A percentile compares a stretch with the other conserved stretches of the same genome.
phyloP scores from a whole-genome alignment of 2,113 vertebrate genomes.

The Elachura formosa region DNA sequence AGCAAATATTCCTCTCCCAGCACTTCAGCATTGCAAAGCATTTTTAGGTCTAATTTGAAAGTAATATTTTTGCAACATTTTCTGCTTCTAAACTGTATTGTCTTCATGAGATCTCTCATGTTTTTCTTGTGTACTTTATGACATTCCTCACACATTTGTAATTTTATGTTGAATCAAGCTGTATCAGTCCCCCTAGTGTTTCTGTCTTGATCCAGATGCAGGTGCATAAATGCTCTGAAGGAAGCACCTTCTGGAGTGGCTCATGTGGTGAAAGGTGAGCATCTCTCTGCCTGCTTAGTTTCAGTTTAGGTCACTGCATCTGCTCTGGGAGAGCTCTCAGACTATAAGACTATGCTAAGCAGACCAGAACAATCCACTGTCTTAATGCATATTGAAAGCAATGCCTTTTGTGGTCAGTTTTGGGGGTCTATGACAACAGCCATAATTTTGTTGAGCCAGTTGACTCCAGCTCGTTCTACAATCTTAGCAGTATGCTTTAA shows the following conservation, averaged over 20 bases:
- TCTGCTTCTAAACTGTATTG: background rate
- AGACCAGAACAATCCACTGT: background rate
- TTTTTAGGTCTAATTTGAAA: background rate
- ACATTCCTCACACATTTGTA: background rate
- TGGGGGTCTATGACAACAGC: background rate
- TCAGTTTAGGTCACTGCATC: background rate
- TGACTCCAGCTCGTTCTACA: background rate
- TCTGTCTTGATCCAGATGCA: background rate
- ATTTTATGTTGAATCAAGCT: background rate
- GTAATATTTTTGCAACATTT: background rate
- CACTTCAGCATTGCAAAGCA: background rate
- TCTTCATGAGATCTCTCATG: background rate
- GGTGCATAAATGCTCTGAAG: background rate
- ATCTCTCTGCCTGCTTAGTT: background rate
- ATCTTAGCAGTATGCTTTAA: conserved; percentile 10
- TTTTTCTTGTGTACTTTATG: background rate
- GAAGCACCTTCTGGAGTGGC: background rate
- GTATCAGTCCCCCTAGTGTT: background rate
- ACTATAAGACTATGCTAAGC: background rate
- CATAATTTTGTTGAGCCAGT: background rate
- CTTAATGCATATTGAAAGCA: background rate
- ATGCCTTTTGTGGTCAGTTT: background rate
- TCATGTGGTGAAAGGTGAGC: background rate
- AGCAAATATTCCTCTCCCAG: background rate
- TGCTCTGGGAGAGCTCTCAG: background rate